Base-by-base conservation (phyloP, 2,888 invertebrate species). In the Meteorus colon region DNA sequence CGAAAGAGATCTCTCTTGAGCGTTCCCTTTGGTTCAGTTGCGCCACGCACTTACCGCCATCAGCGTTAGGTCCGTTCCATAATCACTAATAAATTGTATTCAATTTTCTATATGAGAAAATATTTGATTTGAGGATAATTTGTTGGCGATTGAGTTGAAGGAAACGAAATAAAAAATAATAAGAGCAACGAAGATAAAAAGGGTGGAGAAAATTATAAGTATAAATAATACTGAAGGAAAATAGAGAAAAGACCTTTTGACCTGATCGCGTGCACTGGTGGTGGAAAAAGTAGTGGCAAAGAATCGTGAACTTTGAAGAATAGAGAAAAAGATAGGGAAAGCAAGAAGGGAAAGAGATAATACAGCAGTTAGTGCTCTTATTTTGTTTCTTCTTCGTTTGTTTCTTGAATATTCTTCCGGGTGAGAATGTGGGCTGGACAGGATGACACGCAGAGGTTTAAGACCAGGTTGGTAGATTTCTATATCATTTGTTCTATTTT, bases 371-470 rank as follows among this genome's bases (percentile, higher is more conserved):
- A 27, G 60, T 62, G 31, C 34, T 63, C 31, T 45, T 48, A 29
- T 63, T 72, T 48, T 70, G 8, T 12, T 70, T 70, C 70, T 70
- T 41, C 70, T 60, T 70, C 70, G 34, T 51, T 48, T 67, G 12
- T 16, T 67, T 67, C 70, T 62, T 48, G 62, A 63, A 55, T 55
- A 55, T 55, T 62, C 72, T 72, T 62, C 60, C 34, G 73, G 69
- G 73, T 67, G 71, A 81, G 81, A 78, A 87, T 88, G 88, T 88
- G 88, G 87, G 87, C 87, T 79, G 88, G 88, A 67, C 86, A 87
- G 79, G 88, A 87, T 79, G 87, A 88, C 79, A 86, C 87, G 76
- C 86, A 86, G 78, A 84, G 84, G 77, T 88, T 85, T 81, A 87
- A 88, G 81, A 88, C 88, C 83, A 87, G 87, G 87, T 88, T 80